phyloP scores from a whole-genome alignment of 2,113 vertebrate genomes.

The Echinops telfairi region DNA sequence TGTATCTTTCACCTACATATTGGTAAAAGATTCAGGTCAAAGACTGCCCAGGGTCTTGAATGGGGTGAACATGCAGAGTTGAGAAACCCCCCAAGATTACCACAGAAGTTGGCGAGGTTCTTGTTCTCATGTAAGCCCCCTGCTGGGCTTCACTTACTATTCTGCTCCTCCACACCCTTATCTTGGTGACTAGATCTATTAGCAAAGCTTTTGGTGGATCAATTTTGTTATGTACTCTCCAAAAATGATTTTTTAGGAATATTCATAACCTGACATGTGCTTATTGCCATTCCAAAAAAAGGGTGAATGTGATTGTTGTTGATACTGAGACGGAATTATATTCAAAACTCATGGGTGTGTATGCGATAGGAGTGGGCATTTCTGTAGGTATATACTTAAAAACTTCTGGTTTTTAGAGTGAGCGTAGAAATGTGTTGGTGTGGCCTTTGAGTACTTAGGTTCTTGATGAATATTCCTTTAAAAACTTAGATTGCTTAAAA shows the following conservation, averaged over 20 bases:
- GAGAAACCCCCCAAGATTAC: slow-evolving; percentile 78
- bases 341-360: not conserved
- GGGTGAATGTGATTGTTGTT: too few species aligned
- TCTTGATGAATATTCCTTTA: not conserved
- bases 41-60: not conserved
- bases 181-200: slow-evolving; percentile 42
- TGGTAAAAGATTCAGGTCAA: not conserved
- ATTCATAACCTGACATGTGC: not conserved
- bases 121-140: slow-evolving; percentile 70
- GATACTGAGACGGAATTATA: not conserved
- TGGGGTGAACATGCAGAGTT: slow-evolving; percentile 44
- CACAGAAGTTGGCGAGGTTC: slow-evolving; percentile 60
- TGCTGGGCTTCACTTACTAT: slow-evolving; percentile 76
- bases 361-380: not conserved
- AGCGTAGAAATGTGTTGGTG: not conserved
- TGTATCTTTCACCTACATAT: slow-evolving; percentile 11
- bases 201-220: slow-evolving; percentile 45
- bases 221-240: not conserved
- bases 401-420: not conserved
- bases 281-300: not conserved
- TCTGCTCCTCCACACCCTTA: slow-evolving; percentile 28
- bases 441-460: not conserved
- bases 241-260: not conserved
- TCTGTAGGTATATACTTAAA: not conserved
- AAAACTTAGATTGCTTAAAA: slow-evolving; percentile 33